Evolutionary conservation across 2,113 vertebrate species (phyloP).

Genomic region (Lepidothrix coronata): DNA sequence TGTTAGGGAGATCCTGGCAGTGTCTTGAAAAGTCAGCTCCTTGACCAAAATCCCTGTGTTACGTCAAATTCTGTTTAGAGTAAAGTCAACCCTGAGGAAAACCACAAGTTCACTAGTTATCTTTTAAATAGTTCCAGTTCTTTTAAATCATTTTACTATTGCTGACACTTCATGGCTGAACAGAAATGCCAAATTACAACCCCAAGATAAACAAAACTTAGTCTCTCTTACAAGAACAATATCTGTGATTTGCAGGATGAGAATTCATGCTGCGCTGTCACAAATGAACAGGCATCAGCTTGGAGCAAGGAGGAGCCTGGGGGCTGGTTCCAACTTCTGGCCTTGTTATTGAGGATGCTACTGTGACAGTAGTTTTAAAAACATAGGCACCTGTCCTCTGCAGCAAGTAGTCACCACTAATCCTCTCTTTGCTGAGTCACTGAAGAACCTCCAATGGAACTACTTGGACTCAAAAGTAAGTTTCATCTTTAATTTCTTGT

Average conservation of each 20-base stretch:
- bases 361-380: background rate
- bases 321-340: background rate
- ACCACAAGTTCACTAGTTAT: background rate
- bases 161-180: background rate
- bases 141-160: background rate
- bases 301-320: background rate
- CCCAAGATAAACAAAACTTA: background rate
- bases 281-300: background rate
- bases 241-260: background rate
- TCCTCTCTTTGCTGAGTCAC: background rate
- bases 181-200: background rate
- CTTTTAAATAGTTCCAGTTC: background rate
- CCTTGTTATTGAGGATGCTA: background rate
- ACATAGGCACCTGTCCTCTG: background rate
- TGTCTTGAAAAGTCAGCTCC: background rate
- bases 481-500: background rate
- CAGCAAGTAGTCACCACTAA: background rate
- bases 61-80: background rate
- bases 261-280: background rate
- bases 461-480: background rate
- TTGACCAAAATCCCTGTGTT: background rate
- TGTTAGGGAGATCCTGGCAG: background rate
- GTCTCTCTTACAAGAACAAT: background rate
- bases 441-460: background rate
- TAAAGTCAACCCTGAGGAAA: background rate